These are phyloP conservation scores for Caenorhabditis sinica DNA, from an alignment of 2,888 invertebrate genomes.

Conservation along the genomic window DNA sequence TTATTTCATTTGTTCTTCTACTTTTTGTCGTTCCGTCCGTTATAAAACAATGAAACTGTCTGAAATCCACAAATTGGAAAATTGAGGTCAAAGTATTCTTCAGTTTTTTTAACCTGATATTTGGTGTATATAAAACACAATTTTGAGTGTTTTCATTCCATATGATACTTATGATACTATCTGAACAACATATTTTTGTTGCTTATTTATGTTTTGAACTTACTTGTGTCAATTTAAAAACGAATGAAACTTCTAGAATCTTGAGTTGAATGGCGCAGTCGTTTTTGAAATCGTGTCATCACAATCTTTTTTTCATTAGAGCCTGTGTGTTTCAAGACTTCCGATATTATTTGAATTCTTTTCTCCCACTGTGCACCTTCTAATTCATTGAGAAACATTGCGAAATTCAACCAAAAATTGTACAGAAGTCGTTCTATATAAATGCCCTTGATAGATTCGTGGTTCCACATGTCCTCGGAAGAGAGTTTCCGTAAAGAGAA, in stretches of 20 bases:
- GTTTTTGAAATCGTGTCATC: too few species aligned
- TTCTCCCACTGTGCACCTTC: background rate
- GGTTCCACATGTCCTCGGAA: conserved; percentile 14
- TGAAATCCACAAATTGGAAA: background rate
- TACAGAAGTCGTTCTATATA: background rate
- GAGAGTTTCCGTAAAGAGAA: conserved; percentile 19
- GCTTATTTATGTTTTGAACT: background rate
- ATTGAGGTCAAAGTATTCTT: conserved; percentile 6
- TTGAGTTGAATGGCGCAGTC: background rate
- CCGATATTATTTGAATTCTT: background rate
- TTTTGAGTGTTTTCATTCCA: background rate
- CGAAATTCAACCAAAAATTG: conserved; percentile 5
- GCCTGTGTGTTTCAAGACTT: background rate
- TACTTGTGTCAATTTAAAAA: background rate
- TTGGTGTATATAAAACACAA: background rate
- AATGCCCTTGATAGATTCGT: background rate
- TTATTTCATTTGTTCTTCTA: background rate
- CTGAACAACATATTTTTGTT: conserved; percentile 14
- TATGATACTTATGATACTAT: background rate
- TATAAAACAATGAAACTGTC: conserved; percentile 2
- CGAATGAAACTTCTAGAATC: background rate
- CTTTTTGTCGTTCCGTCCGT: background rate
- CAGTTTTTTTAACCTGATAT: background rate
- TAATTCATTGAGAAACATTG: conserved; percentile 13
- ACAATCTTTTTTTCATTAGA: background rate